A percentile compares a stretch with the other conserved stretches of the same genome.
Conservation (phyloP, 2,797 vertebrate species). For the Microtus agrestis region DNA sequence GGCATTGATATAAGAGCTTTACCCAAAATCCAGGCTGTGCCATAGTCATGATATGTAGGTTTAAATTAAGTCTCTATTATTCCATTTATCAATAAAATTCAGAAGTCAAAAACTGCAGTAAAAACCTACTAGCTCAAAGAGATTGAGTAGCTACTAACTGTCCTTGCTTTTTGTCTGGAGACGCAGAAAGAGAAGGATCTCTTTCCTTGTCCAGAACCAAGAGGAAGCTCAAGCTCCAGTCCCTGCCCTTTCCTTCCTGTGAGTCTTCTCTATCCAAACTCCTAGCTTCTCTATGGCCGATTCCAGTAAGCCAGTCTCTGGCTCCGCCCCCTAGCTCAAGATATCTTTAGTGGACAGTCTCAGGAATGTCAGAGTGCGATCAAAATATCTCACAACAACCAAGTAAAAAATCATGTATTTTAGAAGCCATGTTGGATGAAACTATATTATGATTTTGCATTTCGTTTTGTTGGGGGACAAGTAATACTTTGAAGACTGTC, state of each 20-base stretch:
- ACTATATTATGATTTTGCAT: slow-evolving; percentile 23
- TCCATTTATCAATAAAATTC: not conserved
- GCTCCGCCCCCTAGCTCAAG: not conserved
- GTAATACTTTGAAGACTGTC: not conserved
- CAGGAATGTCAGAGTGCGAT: not conserved
- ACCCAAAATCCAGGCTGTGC: not conserved
- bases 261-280: not conserved
- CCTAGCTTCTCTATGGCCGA: not conserved
- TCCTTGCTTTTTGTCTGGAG: not conserved
- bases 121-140: not conserved
- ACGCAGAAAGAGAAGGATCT: not conserved
- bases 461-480: not conserved
- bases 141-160: not conserved
- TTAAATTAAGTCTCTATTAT: not conserved
- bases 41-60: not conserved
- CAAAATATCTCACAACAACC: not conserved
- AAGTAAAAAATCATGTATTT: not conserved
- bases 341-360: not conserved
- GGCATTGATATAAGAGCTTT: not conserved
- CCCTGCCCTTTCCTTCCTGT: not conserved
- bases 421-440: not conserved
- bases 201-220: not conserved
- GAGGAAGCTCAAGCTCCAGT: not conserved
- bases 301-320: not conserved
- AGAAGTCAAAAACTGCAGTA: not conserved